Evolutionary conservation across 1,140 invertebrate genomes (phyloP), one percentile per base, ranked within the genome.

Genomic region (Euwallacea fornicatus): DNA sequence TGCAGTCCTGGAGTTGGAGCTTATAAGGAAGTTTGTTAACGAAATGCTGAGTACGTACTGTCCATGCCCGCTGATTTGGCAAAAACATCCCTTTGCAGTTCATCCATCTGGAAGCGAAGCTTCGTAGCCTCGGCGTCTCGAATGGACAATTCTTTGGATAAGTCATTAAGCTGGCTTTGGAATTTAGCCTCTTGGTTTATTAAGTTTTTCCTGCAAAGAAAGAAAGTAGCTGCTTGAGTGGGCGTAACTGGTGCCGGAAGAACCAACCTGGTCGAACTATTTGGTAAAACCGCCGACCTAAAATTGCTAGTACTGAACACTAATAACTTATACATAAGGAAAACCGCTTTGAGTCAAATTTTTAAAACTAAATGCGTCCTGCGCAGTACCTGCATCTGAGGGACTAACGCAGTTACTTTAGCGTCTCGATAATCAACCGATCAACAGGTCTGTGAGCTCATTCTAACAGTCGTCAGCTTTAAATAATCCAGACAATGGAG

Each of bases 61-160:
- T 86, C 85, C 76, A 86, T 83, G 76, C 84, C 85, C 73, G 84
- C 84, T 53, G 83, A 81, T 77, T 86, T 86, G 4, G 80, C 78
- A 21, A 84, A 83, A 33, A 86, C 76, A 66, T 86, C 84, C 65
- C 84, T 77, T 73, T 87, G 84, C 21, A 86, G 76, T 66, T 84
- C 81, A 68, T 85, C 83, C 78, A 86, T 85, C 79, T 86, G 82
- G 56, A 79, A 77, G 62, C 83, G 81, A 69, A 86, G 79, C 56
- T 85, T 84, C 42, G 75, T 79, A n/a, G 83, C 82, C 78, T 86
- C 85, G 9, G 78, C 77, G 77, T 87, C 84, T 72, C 83, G 75
- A 56, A 77, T 79, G 4, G 81, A 77, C 43, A 85, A 75, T 78
- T 85, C 82, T 62, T 82, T 82, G 46, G 83, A 81, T 11, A 86